Percentiles rank a stretch among this genome's conserved stretches.
Evolutionary conservation across 2,113 vertebrate species (phyloP).

Genomic region (Paradoxurus hermaphroditus): DNA sequence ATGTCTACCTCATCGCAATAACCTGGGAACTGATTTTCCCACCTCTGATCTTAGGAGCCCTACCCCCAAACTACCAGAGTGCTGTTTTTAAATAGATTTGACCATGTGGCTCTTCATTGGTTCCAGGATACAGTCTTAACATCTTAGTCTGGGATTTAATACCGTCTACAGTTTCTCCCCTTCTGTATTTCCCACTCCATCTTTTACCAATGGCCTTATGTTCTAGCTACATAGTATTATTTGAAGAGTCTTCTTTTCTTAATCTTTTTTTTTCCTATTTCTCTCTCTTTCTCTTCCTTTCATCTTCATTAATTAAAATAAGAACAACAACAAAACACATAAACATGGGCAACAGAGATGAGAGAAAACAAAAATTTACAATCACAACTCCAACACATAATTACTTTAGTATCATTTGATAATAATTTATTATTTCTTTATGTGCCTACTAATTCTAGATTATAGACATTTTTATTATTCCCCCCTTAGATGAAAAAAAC

Average conservation of each 20-base stretch:
- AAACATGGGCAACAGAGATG: neutral
- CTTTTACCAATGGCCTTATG: neutral
- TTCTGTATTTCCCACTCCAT: neutral
- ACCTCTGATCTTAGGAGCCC: neutral
- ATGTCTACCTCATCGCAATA: neutral
- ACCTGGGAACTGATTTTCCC: neutral
- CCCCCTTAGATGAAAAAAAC: neutral
- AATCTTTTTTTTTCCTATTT: neutral
- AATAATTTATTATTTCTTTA: neutral
- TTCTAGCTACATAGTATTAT: neutral
- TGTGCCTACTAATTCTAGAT: neutral
- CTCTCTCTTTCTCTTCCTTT: neutral
- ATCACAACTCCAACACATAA: neutral
- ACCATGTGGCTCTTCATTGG: neutral
- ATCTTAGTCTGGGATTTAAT: neutral
- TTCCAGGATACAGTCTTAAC: neutral
- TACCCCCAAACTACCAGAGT: neutral
- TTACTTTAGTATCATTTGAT: neutral
- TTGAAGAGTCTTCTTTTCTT: neutral
- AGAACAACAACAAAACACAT: neutral
- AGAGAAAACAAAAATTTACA: neutral
- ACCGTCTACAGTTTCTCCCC: neutral
- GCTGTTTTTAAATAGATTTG: constrained; percentile 17
- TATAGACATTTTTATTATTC: neutral
- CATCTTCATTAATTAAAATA: constrained; percentile 10